A percentile compares a stretch with the other conserved stretches of the same genome.
phyloP scores from a whole-genome alignment of 2,888 invertebrate species.

The Mesorhabditis belari region DNA sequence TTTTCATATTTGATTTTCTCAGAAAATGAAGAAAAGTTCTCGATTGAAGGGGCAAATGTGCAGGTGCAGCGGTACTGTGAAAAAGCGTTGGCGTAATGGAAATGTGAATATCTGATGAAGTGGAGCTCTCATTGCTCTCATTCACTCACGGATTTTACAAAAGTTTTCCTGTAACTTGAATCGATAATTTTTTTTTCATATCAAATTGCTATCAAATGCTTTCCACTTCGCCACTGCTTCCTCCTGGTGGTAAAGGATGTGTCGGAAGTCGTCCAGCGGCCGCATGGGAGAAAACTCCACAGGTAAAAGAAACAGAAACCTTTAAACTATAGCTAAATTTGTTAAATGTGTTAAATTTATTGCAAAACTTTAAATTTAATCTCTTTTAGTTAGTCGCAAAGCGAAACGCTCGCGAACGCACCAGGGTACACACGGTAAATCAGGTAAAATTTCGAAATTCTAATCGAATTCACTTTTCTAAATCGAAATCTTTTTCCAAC shows the following conservation, averaged over 20 bases:
- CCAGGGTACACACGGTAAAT: slow-evolving; percentile 47
- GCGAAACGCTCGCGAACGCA: slow-evolving; percentile 50
- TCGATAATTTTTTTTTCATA: no score
- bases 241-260: background rate
- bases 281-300: background rate
- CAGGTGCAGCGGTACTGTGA: background rate
- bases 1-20: no score
- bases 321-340: no score
- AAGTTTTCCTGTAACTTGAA: no score
- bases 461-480: background rate
- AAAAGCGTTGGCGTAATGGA: background rate
- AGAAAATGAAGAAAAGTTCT: no score
- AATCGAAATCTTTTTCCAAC: slow-evolving; percentile 57
- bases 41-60: no score
- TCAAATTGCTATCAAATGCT: no score
- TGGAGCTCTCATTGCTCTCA: background rate
- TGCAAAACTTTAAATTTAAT: background rate
- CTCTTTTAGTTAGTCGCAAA: slow-evolving; percentile 37
- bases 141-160: background rate
- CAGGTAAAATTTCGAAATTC: slow-evolving; percentile 17
- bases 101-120: background rate
- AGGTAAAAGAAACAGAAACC: no score
- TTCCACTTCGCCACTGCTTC: no score
- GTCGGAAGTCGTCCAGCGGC: background rate
- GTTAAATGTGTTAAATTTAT: no score